These are phyloP conservation scores for Papilio elwesi DNA, from an alignment of 2,888 invertebrate genomes.

Conservation along the genomic window DNA sequence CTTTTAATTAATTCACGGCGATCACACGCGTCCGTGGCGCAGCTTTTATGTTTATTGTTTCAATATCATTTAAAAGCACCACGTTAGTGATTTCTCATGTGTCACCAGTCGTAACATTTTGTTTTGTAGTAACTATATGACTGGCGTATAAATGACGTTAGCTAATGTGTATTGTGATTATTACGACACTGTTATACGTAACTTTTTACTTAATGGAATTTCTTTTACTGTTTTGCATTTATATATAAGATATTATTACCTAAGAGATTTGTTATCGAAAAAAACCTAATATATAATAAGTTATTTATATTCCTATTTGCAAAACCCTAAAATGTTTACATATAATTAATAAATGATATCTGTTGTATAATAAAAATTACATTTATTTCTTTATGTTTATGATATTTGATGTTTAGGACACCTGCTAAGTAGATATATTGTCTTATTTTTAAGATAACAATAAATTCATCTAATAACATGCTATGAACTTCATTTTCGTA, in stretches of 20 bases:
- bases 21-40: constrained; percentile 74
- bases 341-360: constrained; percentile 3
- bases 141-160: constrained; percentile 53
- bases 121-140: constrained; percentile 63
- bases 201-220: constrained; percentile 73
- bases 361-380: neutral
- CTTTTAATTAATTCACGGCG: constrained; percentile 83
- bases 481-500: constrained; percentile 1
- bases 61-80: constrained; percentile 79
- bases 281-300: neutral
- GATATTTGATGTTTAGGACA: constrained; percentile 12
- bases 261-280: constrained; percentile 11
- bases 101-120: constrained; percentile 72
- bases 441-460: constrained; percentile 7
- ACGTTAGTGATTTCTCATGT: constrained; percentile 81
- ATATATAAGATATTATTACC: neutral
- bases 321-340: constrained; percentile 3
- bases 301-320: constrained; percentile 8
- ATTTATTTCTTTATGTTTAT: constrained; percentile 20
- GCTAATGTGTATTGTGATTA: constrained; percentile 60
- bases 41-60: constrained; percentile 82
- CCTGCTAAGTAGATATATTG: neutral
- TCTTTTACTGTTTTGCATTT: constrained; percentile 41
- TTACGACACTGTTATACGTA: constrained; percentile 62
- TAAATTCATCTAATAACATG: constrained; percentile 18